Evolutionary conservation across 2,797 vertebrate genomes (phyloP), one percentile per base, ranked within the genome.

Genomic region (Acrossocheilus fasciatus): DNA sequence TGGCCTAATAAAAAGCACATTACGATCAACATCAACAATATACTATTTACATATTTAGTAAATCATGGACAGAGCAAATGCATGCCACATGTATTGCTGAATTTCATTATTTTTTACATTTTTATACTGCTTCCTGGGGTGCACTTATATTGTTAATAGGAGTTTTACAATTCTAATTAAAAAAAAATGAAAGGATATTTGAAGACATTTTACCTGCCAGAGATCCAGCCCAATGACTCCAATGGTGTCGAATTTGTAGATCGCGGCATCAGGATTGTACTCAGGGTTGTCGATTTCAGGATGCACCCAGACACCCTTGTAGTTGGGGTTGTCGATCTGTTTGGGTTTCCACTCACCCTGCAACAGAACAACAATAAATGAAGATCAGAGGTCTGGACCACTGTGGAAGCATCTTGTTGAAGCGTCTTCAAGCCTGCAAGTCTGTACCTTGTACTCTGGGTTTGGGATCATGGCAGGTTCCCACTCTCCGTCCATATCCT

Each of bases 401-500:
- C 4, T 50, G 50, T 7, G 20, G 26, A 76, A 66, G 57, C 30
- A 50, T 41, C 64, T 17, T 30, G 12, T 18, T n/a, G 34, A 20
- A 23, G 78, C 43, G 11, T 54, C 66, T 73, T 62, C 1, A 17
- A 75, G 57, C 23, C 17, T 17, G 57, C 1, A n/a, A 36, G 76
- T 74, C 14, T 64, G 4, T 90, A 97, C 98, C 96, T 98, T 98
- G 93, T 98, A 99, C 39, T 99, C 98, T 0, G 97, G 96, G 92
- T 99, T 99, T 89, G 97, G 96, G 90, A 98, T 98, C 91, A 98
- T 96, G 0, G 98, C 96, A 14, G 98, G 98, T 89, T 99, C 98
- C 98, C 98, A 99, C 87, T 99, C 98, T 85, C 98, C 98, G 0
- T 99, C 98, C 98, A 99, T 99, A 90, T 98, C 98, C 89, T 96